Evolutionary conservation across 2,888 invertebrate species (phyloP).

Genomic region (Ctenicera cuprea): DNA sequence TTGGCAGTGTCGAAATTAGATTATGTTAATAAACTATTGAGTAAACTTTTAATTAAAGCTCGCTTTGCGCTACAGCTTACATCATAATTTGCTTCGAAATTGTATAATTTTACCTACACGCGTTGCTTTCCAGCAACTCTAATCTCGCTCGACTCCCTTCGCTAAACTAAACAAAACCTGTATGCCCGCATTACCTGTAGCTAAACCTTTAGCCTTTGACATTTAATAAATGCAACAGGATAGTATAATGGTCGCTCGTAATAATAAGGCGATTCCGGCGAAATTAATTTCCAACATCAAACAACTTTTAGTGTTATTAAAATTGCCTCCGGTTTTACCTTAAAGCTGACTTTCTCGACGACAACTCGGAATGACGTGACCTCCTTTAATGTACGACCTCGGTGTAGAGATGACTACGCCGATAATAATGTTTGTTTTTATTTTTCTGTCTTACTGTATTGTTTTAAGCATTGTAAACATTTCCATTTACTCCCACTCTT

Average conservation of each 20-base stretch:
- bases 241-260: neutral
- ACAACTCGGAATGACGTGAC: conserved; percentile 6
- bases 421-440: conserved; percentile 21
- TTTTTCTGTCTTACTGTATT: conserved; percentile 12
- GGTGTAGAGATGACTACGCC: too few species aligned
- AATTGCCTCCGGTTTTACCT: neutral
- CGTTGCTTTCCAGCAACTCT: conserved; percentile 7
- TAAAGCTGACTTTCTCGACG: neutral
- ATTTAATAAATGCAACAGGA: conserved; percentile 26
- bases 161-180: conserved; percentile 3
- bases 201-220: conserved; percentile 27
- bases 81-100: conserved; percentile 17
- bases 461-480: conserved; percentile 16
- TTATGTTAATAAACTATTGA: conserved; percentile 24
- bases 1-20: conserved; percentile 1
- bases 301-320: conserved; percentile 13
- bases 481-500: conserved; percentile 10
- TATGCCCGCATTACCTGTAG: conserved; percentile 3
- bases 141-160: neutral
- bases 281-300: conserved; percentile 27
- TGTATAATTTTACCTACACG: conserved; percentile 21
- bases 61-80: conserved; percentile 3
- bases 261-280: neutral
- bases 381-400: neutral
- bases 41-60: conserved; percentile 23